phyloP scores from a whole-genome alignment of 2,113 vertebrate species.

The Tragelaphus strepsiceros region DNA sequence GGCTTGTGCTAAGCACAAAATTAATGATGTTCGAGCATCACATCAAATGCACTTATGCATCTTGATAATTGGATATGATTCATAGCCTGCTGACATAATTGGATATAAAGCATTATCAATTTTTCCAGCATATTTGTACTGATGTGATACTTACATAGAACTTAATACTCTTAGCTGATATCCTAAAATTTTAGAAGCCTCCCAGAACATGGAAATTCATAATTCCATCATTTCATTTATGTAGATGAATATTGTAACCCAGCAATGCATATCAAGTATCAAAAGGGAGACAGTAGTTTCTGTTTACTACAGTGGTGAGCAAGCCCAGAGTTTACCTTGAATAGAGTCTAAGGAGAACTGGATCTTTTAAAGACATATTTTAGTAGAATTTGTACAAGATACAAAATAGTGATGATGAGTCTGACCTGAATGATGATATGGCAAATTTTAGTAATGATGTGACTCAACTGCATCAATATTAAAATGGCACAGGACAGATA shows the following conservation, averaged over 20 bases:
- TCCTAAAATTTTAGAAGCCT: conserved; percentile 3
- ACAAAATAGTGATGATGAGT: background rate
- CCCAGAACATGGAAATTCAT: background rate
- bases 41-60: conserved; percentile 49
- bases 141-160: conserved; percentile 49
- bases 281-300: background rate
- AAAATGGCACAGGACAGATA: background rate
- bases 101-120: conserved; percentile 52
- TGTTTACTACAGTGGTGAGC: background rate
- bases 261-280: background rate
- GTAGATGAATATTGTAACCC: background rate
- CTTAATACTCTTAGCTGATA: conserved; percentile 3
- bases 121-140: conserved; percentile 40
- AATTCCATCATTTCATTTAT: background rate
- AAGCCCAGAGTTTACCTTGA: background rate
- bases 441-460: background rate
- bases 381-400: background rate
- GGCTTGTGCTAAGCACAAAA: conserved; percentile 59
- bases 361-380: background rate
- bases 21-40: conserved; percentile 63
- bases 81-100: conserved; percentile 65
- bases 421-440: background rate
- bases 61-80: conserved; percentile 68
- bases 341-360: background rate
- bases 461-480: background rate